These are phyloP conservation scores for Cyclophora albipunctata DNA, from an alignment of 2,888 invertebrate species.

Conservation along the genomic window DNA sequence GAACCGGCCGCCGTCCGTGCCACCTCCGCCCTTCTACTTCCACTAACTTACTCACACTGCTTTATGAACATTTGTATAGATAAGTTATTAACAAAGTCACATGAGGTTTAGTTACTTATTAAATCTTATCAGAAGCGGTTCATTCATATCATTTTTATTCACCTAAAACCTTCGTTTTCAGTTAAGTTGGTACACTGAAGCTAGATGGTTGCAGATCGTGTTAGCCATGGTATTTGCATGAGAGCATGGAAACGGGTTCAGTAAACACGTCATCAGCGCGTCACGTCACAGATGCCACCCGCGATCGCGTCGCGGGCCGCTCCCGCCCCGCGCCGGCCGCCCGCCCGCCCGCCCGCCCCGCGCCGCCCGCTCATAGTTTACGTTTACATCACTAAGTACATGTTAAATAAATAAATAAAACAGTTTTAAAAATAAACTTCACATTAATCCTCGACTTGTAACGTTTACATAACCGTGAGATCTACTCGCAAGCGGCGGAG, in stretches of 20 bases:
- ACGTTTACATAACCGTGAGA: slow-evolving; percentile 60
- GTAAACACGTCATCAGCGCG: slow-evolving; percentile 6
- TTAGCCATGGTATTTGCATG: too few relatives aligned
- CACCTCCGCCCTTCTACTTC: slow-evolving; percentile 34
- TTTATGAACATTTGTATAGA: too few relatives aligned
- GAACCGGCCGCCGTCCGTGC: slow-evolving; percentile 50
- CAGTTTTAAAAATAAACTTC: slow-evolving; percentile 63
- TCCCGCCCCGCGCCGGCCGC: too few relatives aligned
- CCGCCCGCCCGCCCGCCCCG: slow-evolving; percentile 21
- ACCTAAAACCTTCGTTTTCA: too few relatives aligned
- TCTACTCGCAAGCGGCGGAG: slow-evolving; percentile 12
- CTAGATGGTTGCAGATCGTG: too few relatives aligned
- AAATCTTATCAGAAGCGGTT: too few relatives aligned
- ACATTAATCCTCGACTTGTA: slow-evolving; percentile 64
- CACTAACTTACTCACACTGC: too few relatives aligned
- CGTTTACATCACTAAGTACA: slow-evolving; percentile 68
- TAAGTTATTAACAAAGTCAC: too few relatives aligned
- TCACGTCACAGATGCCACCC: slow-evolving; percentile 32
- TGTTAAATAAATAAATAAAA: slow-evolving; percentile 70
- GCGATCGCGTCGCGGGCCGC: slow-evolving; percentile 40
- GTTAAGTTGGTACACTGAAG: too few relatives aligned
- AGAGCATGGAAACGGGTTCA: too few relatives aligned
- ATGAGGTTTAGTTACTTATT: too few relatives aligned
- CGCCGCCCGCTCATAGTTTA: slow-evolving; percentile 45
- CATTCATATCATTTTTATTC: too few relatives aligned